These are phyloP conservation scores for Pica pica DNA, from an alignment of 2,113 vertebrate genomes.

Conservation along the genomic window DNA sequence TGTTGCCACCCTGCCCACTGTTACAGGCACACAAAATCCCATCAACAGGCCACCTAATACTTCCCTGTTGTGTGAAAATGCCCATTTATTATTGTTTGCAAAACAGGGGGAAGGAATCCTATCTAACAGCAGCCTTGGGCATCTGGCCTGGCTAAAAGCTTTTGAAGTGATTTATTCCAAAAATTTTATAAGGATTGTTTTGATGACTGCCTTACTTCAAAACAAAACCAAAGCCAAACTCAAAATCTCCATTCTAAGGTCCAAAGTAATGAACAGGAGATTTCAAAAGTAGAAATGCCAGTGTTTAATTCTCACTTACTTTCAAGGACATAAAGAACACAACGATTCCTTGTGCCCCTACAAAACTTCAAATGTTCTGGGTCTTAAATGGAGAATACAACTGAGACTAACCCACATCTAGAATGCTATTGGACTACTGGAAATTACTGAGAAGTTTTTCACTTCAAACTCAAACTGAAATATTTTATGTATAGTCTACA, in stretches of 20 bases:
- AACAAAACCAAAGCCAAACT: background rate
- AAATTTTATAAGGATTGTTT: background rate
- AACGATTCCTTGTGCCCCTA: background rate
- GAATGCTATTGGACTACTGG: background rate
- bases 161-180: background rate
- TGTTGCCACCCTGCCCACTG: background rate
- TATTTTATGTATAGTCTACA: background rate
- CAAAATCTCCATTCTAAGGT: background rate
- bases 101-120: background rate
- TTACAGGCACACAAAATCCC: background rate
- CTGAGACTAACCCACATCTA: background rate
- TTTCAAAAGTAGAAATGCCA: background rate
- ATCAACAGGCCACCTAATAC: background rate
- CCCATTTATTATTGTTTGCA: background rate
- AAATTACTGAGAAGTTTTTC: background rate
- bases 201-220: background rate
- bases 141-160: background rate
- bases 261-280: background rate
- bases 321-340: background rate
- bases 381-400: background rate
- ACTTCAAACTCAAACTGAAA: background rate
- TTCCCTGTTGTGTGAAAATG: background rate
- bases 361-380: background rate
- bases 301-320: background rate
- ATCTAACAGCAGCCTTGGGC: background rate